Conservation (phyloP, 1,140 invertebrate genomes). For the Drosophila aff. region DNA sequence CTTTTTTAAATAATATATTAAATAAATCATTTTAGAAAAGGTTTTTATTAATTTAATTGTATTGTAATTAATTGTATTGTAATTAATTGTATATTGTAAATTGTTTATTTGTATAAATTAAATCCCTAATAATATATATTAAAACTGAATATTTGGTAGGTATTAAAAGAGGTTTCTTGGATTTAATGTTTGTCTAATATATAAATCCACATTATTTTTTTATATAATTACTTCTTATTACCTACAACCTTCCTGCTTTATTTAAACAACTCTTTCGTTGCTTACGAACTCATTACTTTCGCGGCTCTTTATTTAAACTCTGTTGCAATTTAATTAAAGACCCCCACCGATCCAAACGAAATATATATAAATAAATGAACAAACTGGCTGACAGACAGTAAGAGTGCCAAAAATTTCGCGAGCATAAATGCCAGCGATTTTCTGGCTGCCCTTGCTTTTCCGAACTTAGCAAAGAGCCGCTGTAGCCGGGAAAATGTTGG, state of each 20-base stretch:
- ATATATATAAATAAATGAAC: constrained; percentile 52
- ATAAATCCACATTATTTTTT: no score
- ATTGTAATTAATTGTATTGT: no score
- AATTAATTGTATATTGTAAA: no score
- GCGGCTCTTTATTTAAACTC: constrained; percentile 6
- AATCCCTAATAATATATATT: no score
- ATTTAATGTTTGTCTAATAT: no score
- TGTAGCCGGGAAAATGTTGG: constrained; percentile 29
- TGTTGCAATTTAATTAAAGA: constrained; percentile 56
- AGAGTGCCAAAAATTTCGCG: constrained; percentile 12
- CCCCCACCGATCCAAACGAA: constrained; percentile 8
- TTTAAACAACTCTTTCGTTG: not conserved
- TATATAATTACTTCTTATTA: not conserved
- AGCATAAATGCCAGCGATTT: constrained; percentile 37
- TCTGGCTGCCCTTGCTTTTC: constrained; percentile 15
- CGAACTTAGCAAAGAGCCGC: constrained; percentile 6
- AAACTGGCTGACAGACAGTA: not conserved
- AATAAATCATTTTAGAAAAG: not conserved
- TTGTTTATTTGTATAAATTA: not conserved
- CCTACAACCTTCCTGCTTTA: not conserved
- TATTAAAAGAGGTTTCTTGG: no score
- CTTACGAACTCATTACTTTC: not conserved
- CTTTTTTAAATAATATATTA: not conserved
- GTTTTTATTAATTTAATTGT: not conserved
- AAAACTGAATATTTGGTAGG: not conserved